Percentiles rank a stretch among this genome's conserved stretches.
Conservation (phyloP, 2,797 vertebrate genomes). For the Silurus lanzhouensis region DNA sequence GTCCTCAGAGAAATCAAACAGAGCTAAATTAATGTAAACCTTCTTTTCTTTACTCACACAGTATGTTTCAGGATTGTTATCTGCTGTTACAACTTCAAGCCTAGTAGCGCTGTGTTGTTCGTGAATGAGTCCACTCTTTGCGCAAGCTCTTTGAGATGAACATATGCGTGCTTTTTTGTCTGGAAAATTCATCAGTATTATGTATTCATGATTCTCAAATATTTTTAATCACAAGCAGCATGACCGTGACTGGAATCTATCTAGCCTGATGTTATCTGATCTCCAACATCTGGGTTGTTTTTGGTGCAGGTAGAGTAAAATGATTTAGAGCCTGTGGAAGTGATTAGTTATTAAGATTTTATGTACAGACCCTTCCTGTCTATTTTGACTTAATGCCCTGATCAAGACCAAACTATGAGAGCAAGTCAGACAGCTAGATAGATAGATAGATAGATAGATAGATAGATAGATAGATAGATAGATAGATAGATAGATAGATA, state of each 20-base stretch:
- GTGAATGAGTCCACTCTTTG: background rate
- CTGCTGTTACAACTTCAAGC: background rate
- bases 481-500: no score
- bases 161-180: background rate
- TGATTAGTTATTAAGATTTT: background rate
- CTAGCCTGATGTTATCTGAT: background rate
- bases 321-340: background rate
- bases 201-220: background rate
- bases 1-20: background rate
- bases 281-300: background rate
- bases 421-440: background rate
- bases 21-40: background rate
- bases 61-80: background rate
- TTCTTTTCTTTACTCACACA: background rate
- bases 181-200: background rate
- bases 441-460: no score
- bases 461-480: no score
- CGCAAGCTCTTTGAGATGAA: background rate
- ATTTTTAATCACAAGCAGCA: background rate
- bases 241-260: background rate
- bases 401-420: background rate
- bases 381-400: background rate
- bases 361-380: background rate
- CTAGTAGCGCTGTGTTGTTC: background rate
- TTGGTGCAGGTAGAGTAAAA: background rate